These are phyloP conservation scores for Drosophila kanapiae DNA, from an alignment of 1,140 invertebrate species.

Conservation along the genomic window DNA sequence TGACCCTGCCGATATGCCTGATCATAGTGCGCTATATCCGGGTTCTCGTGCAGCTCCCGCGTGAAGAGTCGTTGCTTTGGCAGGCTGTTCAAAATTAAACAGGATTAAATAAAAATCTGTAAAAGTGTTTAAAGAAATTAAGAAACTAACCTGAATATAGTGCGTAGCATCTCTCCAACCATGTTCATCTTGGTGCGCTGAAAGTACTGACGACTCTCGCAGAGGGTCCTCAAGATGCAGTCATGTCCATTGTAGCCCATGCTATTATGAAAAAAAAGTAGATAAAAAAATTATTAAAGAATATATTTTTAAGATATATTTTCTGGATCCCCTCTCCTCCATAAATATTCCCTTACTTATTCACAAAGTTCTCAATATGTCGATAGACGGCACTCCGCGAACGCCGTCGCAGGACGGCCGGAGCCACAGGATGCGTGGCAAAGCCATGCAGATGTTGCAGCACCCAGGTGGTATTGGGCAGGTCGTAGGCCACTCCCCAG, in stretches of 20 bases:
- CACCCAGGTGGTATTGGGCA: constrained; percentile 89
- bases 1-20: constrained; percentile 87
- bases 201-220: constrained; percentile 89
- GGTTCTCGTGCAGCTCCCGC: constrained; percentile 88
- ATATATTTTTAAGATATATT: not conserved
- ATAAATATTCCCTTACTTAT: constrained; percentile 86
- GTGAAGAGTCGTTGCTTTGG: constrained; percentile 88
- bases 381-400: constrained; percentile 86
- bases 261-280: constrained; percentile 26
- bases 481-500: constrained; percentile 91
- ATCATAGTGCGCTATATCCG: constrained; percentile 89
- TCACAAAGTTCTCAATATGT: constrained; percentile 86
- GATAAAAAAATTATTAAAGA: not conserved
- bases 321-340: not conserved
- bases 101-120: not conserved
- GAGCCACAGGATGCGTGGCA: constrained; percentile 80
- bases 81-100: constrained; percentile 85
- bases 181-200: constrained; percentile 87
- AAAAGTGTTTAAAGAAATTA: not conserved
- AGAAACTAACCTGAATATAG: constrained; percentile 69
- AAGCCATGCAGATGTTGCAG: constrained; percentile 85
- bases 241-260: constrained; percentile 87
- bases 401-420: constrained; percentile 87
- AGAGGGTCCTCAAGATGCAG: constrained; percentile 90
- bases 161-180: constrained; percentile 77